phyloP scores from a whole-genome alignment of 2,113 vertebrate species.

The Tretioscincus oriximinensis region DNA sequence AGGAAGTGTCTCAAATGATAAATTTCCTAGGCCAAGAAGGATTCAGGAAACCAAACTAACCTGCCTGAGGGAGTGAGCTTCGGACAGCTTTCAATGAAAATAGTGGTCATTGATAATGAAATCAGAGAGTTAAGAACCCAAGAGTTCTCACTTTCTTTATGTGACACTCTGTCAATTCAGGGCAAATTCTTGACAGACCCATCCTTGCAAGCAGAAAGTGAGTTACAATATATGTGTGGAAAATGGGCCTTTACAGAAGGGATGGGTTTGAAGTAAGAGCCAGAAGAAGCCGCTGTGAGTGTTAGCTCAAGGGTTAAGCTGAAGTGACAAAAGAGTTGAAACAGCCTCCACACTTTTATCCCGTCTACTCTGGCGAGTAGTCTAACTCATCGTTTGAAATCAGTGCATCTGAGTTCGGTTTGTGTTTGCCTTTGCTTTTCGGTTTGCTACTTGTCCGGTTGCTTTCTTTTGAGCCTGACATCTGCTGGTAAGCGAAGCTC shows the following conservation, averaged over 20 bases:
- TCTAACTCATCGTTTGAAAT: constrained; percentile 85
- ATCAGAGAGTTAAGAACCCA: background rate
- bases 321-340: constrained; percentile 32
- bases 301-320: constrained; percentile 76
- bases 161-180: constrained; percentile 11
- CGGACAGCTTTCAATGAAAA: constrained; percentile 26
- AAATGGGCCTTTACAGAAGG: constrained; percentile 34
- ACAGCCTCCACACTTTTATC: accelerated
- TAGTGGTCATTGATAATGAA: background rate
- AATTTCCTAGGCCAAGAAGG: constrained; percentile 26
- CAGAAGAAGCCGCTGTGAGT: constrained; percentile 52
- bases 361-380: constrained; percentile 77
- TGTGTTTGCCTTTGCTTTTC: constrained; percentile 84
- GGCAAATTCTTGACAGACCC: constrained; percentile 34
- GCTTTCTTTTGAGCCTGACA: constrained; percentile 74
- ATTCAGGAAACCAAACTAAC: constrained; percentile 8
- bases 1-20: constrained; percentile 1
- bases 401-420: constrained; percentile 78
- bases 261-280: constrained; percentile 55
- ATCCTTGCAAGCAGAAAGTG: constrained; percentile 47
- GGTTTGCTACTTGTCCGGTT: constrained; percentile 79
- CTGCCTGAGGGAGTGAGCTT: constrained; percentile 11
- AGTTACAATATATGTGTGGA: constrained; percentile 41
- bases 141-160: constrained; percentile 3
- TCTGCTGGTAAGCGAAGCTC: constrained; percentile 81